phyloP scores from a whole-genome alignment of 2,888 invertebrate species.

The Agriopis marginaria region DNA sequence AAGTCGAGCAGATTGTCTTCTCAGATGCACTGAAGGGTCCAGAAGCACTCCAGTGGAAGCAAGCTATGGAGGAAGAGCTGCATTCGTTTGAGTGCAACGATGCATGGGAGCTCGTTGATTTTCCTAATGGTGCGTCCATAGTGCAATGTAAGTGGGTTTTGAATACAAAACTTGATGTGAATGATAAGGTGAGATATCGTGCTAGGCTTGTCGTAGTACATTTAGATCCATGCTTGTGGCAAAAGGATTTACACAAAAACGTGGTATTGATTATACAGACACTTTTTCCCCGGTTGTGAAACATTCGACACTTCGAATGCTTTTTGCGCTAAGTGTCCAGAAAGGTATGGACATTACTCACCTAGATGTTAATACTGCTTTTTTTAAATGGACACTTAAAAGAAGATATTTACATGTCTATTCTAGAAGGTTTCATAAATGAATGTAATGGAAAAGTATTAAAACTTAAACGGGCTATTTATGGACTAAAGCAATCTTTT shows the following conservation, averaged over 20 bases:
- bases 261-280: constrained; percentile 33
- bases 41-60: constrained; percentile 39
- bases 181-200: constrained; percentile 28
- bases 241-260: constrained; percentile 37
- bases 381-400: constrained; percentile 32
- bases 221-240: no score
- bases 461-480: constrained; percentile 37
- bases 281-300: constrained; percentile 39
- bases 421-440: constrained; percentile 25
- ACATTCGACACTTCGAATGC: constrained; percentile 33
- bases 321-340: constrained; percentile 35
- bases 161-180: constrained; percentile 37
- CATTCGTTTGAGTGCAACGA: constrained; percentile 43
- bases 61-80: constrained; percentile 39
- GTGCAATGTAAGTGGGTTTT: constrained; percentile 44
- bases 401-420: constrained; percentile 43
- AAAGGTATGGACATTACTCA: constrained; percentile 28
- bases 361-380: constrained; percentile 37
- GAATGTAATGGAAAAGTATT: constrained; percentile 38
- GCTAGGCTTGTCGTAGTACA: no score
- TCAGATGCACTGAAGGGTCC: constrained; percentile 32
- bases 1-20: not conserved
- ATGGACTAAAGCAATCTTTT: constrained; percentile 50
- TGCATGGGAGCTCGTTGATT: constrained; percentile 43
- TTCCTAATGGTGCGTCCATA: constrained; percentile 28